Conservation (phyloP, 2,888 invertebrate genomes). For the Hydriomena furcata region DNA sequence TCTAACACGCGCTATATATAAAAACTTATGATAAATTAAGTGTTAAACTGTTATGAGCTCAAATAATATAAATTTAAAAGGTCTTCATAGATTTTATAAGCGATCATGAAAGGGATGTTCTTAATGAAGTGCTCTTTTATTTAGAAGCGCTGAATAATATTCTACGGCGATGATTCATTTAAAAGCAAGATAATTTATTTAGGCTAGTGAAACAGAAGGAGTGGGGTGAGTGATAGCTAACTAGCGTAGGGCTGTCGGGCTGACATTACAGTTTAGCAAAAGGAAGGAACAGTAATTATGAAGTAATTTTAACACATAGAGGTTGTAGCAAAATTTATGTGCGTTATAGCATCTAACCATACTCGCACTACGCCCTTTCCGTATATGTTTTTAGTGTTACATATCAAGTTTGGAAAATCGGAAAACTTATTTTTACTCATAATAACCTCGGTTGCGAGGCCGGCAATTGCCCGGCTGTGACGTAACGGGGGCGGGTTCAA, state of each 20-base stretch:
- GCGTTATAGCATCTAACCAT: too few species aligned
- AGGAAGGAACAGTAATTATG: too few species aligned
- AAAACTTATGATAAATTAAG: conserved; percentile 1
- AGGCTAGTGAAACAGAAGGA: conserved; percentile 46
- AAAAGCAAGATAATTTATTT: conserved; percentile 50
- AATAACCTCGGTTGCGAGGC: too few species aligned
- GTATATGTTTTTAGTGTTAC: too few species aligned
- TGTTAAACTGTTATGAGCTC: neutral
- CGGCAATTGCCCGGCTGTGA: too few species aligned
- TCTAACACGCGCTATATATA: neutral
- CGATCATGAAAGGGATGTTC: conserved; percentile 3
- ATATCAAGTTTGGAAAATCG: too few species aligned
- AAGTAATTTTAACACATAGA: too few species aligned
- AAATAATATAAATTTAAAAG: neutral
- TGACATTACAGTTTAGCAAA: neutral
- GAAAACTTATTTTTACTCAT: too few species aligned
- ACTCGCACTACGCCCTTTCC: too few species aligned
- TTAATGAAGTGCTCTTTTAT: conserved; percentile 17
- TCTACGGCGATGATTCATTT: conserved; percentile 48
- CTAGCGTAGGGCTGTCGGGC: conserved; percentile 24
- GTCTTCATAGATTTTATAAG: conserved; percentile 1
- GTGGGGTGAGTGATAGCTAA: conserved; percentile 35
- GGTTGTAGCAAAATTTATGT: too few species aligned
- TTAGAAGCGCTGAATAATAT: conserved; percentile 32
- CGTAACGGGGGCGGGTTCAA: too few species aligned